Evolutionary conservation across 2,113 vertebrate species (phyloP), one percentile per base, ranked within the genome.

Genomic region (Natator depressus): DNA sequence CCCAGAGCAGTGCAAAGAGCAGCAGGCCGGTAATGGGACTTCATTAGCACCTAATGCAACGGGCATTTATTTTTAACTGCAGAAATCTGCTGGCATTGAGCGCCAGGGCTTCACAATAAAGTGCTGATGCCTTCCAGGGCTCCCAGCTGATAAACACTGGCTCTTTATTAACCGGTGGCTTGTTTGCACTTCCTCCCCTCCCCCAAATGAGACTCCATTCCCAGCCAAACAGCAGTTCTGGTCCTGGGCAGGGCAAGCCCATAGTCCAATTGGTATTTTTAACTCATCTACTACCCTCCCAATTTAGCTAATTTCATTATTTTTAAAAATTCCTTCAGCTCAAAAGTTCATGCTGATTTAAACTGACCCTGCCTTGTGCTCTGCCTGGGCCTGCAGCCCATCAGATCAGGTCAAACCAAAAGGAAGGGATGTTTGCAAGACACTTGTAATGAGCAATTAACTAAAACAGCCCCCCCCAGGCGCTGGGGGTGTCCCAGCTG

Each of bases 261-360:
- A 94, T 95, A 94, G 96, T 96, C 94, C 94, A 95, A 86, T 89
- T 90, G 96, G 80, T 94, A 80, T 90, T 93, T 92, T 87, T 87
- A 78, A 59, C 29, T 78, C 50, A n/a, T 46, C 49, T 79, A 16
- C 49, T 49, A 47, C 22, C 72, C n/a, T 80, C 87, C 94, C 95
- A 90, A 49, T 53, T 92, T 49, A 95, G 93, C 94, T 94, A 69
- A 14, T 90, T 87, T 90, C 10, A 4, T 94, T 93, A 93, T 76
- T 91, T 96, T 93, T 96, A 78, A 75, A 62, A 87, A 78, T 51
- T 27, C 46, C 75, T 82, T 80, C 53, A 72, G 25, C 59, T n/a
- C 35, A 65, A 54, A 90, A 53, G n/a, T 25, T 27, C 69, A 9
- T 38, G 47, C 6, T 49, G 59, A 17, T 75, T 86, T 81, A 50